Conservation (phyloP, 2,113 vertebrate genomes). For the Rhabdornis inornatus region DNA sequence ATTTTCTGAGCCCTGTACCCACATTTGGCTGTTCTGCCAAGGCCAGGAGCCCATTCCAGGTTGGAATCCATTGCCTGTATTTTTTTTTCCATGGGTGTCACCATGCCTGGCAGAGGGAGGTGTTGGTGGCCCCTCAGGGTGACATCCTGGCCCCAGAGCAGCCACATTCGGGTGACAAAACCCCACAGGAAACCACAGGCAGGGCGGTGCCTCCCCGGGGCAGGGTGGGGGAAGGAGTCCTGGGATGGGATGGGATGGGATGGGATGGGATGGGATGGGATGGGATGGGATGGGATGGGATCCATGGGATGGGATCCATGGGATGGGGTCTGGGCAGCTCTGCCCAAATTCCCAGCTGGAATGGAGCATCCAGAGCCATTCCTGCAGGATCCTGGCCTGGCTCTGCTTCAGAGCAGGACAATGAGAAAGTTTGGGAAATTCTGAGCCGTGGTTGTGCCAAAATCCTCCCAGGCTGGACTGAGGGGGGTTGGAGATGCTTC, state of each 20-base stretch:
- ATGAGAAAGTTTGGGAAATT: neutral
- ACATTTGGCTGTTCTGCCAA: neutral
- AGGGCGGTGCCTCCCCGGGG: conserved; percentile 8
- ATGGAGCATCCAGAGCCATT: neutral
- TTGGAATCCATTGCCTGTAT: neutral
- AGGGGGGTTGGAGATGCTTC: neutral
- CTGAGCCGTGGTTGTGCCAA: neutral
- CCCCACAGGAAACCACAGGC: conserved; percentile 55
- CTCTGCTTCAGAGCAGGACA: no score
- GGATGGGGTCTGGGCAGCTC: neutral
- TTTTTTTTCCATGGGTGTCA: neutral
- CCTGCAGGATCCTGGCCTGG: neutral
- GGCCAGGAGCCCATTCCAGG: neutral
- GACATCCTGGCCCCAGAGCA: neutral
- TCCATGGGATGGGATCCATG: neutral
- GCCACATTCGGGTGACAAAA: neutral
- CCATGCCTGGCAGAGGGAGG: neutral
- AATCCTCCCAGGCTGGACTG: neutral
- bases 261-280: neutral
- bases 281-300: no score
- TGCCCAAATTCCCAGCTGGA: neutral
- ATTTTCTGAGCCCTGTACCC: neutral
- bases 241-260: neutral
- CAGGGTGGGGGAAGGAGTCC: neutral
- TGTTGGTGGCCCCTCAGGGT: neutral